Percentiles rank a stretch among this genome's conserved stretches.
Conservation (phyloP, 2,888 invertebrate genomes). For the Eledone cirrhosa region DNA sequence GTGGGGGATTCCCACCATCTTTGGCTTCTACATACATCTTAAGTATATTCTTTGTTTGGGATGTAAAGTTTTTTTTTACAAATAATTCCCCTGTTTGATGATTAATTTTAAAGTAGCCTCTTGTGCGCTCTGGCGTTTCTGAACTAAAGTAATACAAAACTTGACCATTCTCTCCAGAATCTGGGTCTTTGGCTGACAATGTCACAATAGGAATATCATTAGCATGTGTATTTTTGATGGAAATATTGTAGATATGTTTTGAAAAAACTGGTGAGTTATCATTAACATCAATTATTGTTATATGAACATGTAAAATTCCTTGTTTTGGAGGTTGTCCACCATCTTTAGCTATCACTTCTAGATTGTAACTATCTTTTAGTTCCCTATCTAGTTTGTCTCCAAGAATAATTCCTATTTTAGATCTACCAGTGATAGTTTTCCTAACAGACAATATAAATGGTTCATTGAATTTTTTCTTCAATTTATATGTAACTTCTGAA, state of each 20-base stretch:
- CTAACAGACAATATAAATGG: background rate
- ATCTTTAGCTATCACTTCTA: conserved; percentile 31
- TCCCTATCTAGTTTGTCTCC: conserved; percentile 28
- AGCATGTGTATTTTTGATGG: background rate
- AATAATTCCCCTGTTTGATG: background rate
- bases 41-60: background rate
- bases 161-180: background rate
- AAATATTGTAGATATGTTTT: conserved; percentile 6
- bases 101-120: background rate
- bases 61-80: background rate
- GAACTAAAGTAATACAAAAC: background rate
- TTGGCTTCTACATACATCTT: conserved; percentile 11
- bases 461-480: background rate
- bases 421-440: background rate
- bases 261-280: conserved; percentile 36
- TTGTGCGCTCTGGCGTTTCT: background rate
- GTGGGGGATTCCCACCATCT: conserved; percentile 17
- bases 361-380: background rate
- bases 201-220: background rate
- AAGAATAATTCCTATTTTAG: conserved; percentile 2
- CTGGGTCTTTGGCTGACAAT: background rate
- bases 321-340: conserved; percentile 26
- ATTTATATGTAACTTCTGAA: background rate
- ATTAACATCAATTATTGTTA: conserved; percentile 34
- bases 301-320: conserved; percentile 27